A percentile compares a stretch with the other conserved stretches of the same genome.
These are phyloP conservation scores for Aphelocoma coerulescens DNA, from an alignment of 2,113 vertebrate genomes.

Conservation along the genomic window DNA sequence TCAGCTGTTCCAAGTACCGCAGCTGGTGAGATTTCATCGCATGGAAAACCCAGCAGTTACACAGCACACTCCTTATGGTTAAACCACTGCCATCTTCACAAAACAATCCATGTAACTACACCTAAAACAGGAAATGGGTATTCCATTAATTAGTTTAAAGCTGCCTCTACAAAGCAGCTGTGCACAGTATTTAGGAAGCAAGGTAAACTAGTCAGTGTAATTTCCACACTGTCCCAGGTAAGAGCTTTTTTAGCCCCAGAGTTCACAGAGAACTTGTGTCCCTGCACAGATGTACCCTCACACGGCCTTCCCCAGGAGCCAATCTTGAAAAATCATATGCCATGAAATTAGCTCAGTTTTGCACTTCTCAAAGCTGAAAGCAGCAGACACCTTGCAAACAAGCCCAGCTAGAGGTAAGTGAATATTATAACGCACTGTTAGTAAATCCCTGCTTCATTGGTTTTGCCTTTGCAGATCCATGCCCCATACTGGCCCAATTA, in stretches of 20 bases:
- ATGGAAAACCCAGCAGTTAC: background rate
- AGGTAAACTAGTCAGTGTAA: background rate
- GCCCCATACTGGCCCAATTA: background rate
- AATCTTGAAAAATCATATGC: background rate
- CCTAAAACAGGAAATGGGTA: background rate
- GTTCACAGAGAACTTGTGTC: background rate
- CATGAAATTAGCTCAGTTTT: background rate
- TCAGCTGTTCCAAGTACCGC: background rate
- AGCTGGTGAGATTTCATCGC: fast-evolving
- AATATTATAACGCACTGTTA: background rate
- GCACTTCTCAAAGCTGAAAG: background rate
- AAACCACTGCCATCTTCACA: background rate
- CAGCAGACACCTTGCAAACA: background rate
- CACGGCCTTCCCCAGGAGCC: background rate
- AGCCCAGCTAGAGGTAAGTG: background rate
- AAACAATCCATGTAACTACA: background rate
- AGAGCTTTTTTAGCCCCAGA: fast-evolving
- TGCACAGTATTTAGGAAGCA: background rate
- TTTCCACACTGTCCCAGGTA: background rate
- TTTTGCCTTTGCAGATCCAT: background rate
- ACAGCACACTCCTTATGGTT: fast-evolving
- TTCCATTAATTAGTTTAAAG: background rate
- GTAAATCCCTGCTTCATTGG: background rate
- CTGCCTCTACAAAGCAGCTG: background rate
- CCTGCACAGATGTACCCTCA: background rate